Evolutionary conservation across 2,113 vertebrate species (phyloP).

Genomic region (Cynopterus brachyotis): DNA sequence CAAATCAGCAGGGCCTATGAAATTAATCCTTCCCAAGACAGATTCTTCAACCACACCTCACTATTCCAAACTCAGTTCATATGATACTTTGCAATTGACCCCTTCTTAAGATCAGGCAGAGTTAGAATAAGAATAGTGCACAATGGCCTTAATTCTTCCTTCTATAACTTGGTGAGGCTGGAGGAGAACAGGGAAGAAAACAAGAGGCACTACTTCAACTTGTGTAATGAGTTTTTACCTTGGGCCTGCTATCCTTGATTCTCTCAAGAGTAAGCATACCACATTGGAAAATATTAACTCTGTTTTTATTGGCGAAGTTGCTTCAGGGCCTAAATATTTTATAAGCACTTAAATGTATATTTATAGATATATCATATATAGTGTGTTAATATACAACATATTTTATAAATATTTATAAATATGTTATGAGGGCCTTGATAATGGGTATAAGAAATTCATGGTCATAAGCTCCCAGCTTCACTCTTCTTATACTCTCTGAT

Average conservation of each 20-base stretch:
- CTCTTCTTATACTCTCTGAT: neutral
- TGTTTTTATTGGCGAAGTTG: neutral
- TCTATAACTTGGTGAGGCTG: neutral
- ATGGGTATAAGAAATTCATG: neutral
- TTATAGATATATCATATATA: neutral
- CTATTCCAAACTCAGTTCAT: slow-evolving; percentile 15
- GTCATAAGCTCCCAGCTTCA: neutral
- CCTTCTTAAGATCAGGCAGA: neutral
- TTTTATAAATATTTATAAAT: neutral
- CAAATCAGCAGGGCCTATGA: slow-evolving; percentile 45
- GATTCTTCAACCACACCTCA: neutral
- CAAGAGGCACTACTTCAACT: neutral
- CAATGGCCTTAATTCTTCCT: slow-evolving; percentile 35
- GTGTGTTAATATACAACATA: neutral
- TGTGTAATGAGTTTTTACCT: neutral
- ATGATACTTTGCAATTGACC: slow-evolving; percentile 39
- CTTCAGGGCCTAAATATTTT: neutral
- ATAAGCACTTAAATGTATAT: neutral
- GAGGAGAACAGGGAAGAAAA: slow-evolving; percentile 25
- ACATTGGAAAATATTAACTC: neutral
- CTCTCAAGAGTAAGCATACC: neutral
- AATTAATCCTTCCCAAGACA: slow-evolving; percentile 57
- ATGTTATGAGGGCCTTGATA: neutral
- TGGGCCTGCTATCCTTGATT: neutral
- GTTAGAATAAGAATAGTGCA: neutral